Conservation (phyloP, 2,113 vertebrate species). For the Epinephelus lanceolatus region DNA sequence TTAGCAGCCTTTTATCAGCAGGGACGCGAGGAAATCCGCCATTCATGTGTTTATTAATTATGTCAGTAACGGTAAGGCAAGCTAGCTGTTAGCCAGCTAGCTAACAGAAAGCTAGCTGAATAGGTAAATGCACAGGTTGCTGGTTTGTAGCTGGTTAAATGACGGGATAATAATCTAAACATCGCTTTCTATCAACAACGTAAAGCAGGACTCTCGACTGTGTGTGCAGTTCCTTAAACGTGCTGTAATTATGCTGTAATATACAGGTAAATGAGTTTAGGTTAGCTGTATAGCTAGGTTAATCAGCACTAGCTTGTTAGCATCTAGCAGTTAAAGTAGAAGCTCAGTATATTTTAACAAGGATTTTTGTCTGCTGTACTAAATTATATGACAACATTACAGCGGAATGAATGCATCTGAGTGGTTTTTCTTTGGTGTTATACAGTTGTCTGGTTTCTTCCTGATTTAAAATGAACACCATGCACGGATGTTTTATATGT, state of each 20-base stretch:
- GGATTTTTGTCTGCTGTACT: neutral
- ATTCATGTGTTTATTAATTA: slow-evolving; percentile 26
- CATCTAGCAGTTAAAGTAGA: slow-evolving; percentile 20
- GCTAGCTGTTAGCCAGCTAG: slow-evolving; percentile 59
- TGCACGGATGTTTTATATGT: slow-evolving; percentile 28
- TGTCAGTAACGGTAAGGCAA: slow-evolving; percentile 55
- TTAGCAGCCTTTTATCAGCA: neutral
- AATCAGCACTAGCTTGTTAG: slow-evolving; percentile 54
- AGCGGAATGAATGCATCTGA: neutral
- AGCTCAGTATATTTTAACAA: neutral
- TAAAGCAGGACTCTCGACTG: neutral
- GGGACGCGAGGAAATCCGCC: neutral
- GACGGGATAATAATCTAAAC: neutral
- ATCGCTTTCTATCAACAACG: neutral
- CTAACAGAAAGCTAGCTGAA: slow-evolving; percentile 60
- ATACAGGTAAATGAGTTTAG: slow-evolving; percentile 10
- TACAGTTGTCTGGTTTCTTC: neutral
- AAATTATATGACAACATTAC: neutral
- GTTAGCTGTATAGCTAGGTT: slow-evolving; percentile 42
- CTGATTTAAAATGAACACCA: neutral
- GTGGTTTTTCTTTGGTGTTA: neutral
- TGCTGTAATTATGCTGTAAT: slow-evolving; percentile 7
- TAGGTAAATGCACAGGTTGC: slow-evolving; percentile 41
- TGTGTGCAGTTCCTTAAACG: neutral
- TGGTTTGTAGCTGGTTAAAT: slow-evolving; percentile 20